phyloP scores from a whole-genome alignment of 2,888 invertebrate genomes.

The Cryptops parisi region DNA sequence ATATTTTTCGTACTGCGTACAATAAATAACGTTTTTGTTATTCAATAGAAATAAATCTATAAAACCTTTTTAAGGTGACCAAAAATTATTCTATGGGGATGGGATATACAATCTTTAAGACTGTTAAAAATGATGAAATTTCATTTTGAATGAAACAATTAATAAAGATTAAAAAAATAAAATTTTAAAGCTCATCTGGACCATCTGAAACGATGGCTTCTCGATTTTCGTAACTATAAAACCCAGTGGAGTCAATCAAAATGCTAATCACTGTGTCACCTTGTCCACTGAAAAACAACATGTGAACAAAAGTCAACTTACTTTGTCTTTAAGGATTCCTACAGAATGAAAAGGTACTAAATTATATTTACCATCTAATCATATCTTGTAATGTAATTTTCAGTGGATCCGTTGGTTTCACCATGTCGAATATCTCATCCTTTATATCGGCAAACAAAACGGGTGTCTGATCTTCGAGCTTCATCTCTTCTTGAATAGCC shows the following conservation, averaged over 20 bases:
- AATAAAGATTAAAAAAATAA: too few species aligned
- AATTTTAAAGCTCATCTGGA: constrained; percentile 20
- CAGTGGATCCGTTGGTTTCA: constrained; percentile 67
- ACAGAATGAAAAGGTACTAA: not conserved
- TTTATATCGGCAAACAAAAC: constrained; percentile 88
- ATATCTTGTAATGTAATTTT: constrained; percentile 78
- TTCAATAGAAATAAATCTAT: too few species aligned
- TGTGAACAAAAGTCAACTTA: too few species aligned
- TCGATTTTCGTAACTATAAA: constrained; percentile 92
- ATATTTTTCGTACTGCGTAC: too few species aligned
- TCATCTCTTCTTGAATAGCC: constrained; percentile 85
- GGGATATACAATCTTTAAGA: too few species aligned
- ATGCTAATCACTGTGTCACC: constrained; percentile 89
- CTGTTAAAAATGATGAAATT: too few species aligned
- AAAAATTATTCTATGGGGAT: too few species aligned
- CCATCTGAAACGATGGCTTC: constrained; percentile 41
- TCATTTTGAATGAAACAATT: too few species aligned
- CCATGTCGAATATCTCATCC: constrained; percentile 97
- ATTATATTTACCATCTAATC: constrained; percentile 44
- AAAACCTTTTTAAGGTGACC: too few species aligned
- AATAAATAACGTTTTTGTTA: too few species aligned
- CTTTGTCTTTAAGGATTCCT: not conserved
- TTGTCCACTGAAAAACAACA: constrained; percentile 52
- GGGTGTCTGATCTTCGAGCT: constrained; percentile 70
- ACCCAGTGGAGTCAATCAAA: constrained; percentile 85